These are phyloP conservation scores for Lucilia cuprina DNA, from an alignment of 1,140 invertebrate genomes.

Conservation along the genomic window DNA sequence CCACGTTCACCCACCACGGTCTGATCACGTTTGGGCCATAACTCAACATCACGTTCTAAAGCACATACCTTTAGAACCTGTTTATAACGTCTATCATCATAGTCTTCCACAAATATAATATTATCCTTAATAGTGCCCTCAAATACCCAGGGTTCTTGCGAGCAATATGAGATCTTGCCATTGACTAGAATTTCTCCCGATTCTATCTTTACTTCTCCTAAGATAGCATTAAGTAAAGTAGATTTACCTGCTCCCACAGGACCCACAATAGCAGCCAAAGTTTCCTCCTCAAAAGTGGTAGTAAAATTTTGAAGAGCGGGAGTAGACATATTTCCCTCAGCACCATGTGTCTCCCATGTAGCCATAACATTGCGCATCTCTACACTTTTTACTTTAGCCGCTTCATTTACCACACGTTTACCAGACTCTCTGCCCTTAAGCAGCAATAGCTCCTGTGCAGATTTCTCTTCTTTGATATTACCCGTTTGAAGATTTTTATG, in stretches of 20 bases:
- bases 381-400: neutral
- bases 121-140: constrained; percentile 74
- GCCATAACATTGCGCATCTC: neutral
- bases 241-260: constrained; percentile 83
- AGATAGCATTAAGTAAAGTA: constrained; percentile 69
- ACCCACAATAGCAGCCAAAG: constrained; percentile 75
- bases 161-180: constrained; percentile 78
- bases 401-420: constrained; percentile 39
- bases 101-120: constrained; percentile 79
- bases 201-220: constrained; percentile 73
- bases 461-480: constrained; percentile 42
- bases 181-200: constrained; percentile 69
- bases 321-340: constrained; percentile 16
- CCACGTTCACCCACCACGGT: constrained; percentile 78
- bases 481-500: constrained; percentile 44
- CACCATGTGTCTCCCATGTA: neutral
- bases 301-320: constrained; percentile 64
- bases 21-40: constrained; percentile 79
- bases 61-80: constrained; percentile 69
- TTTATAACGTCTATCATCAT: constrained; percentile 69
- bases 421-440: neutral
- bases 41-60: constrained; percentile 71
- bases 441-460: neutral
- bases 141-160: constrained; percentile 79
- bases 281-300: constrained; percentile 63